Percentiles rank a stretch among this genome's conserved stretches.
Conservation (phyloP, 2,113 vertebrate species). For the Charina bottae region DNA sequence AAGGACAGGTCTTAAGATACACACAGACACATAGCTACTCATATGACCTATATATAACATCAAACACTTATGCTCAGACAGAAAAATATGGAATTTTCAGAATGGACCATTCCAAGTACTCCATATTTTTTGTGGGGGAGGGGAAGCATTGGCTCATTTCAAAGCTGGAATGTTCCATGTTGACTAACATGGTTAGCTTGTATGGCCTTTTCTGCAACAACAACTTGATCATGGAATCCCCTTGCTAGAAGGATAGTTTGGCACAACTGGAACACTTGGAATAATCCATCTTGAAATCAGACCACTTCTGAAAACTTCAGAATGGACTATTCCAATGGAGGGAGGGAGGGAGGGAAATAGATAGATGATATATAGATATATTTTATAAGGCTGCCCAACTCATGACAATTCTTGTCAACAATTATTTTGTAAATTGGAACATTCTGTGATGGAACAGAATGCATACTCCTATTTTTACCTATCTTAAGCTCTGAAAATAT, state of each 20-base stretch:
- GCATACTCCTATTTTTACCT: not conserved
- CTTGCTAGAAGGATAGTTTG: too few species aligned
- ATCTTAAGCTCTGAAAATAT: not conserved
- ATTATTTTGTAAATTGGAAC: not conserved
- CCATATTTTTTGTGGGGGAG: not conserved
- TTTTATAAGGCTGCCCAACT: not conserved
- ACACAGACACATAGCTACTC: not conserved
- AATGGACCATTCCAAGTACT: not conserved
- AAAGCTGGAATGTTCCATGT: not conserved
- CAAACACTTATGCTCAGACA: not conserved
- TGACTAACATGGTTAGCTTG: not conserved
- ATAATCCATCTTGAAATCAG: too few species aligned
- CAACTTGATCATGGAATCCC: too few species aligned
- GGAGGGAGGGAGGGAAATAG: not conserved
- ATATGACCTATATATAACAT: not conserved
- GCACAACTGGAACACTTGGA: too few species aligned
- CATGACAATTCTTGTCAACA: not conserved
- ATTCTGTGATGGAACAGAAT: not conserved
- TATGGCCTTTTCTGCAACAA: not conserved
- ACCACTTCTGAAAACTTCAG: too few species aligned
- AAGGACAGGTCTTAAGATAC: not conserved
- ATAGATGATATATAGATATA: too few species aligned
- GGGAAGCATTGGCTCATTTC: not conserved
- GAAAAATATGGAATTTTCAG: not conserved
- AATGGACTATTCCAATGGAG: too few species aligned